Base-by-base conservation (phyloP, 2,888 invertebrate genomes). In the Cyrtodaria siliqua region DNA sequence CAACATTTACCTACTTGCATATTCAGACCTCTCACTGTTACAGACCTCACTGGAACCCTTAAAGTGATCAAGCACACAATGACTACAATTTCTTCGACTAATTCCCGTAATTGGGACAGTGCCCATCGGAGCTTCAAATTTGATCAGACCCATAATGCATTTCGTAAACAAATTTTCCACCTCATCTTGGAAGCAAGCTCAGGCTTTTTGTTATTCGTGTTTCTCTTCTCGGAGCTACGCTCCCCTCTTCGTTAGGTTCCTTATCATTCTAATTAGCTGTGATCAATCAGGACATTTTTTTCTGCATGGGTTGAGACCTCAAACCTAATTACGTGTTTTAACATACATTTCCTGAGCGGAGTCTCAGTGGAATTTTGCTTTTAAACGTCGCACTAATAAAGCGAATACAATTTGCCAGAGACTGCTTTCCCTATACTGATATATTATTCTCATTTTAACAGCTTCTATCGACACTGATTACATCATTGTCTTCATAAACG, bases 311-410 rank as follows among this genome's bases (percentile, higher is more conserved):
- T 29, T 67, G 63, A 75, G 67, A 64, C 52, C 59, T 68, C 63
- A 79, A 79, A 79, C 74, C 75, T 75, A 79, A 79, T 79, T 75
- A 79, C 71, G 74, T 68, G 61, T 75, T 79, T 79, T 79, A 79
- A 75, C 79, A 71, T 79, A 79, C 64, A 79, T 79, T 79, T 79
- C 79, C 79, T 74, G 63, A 55, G 29, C 27, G 23, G 26, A 38
- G 62, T 72, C 79, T 79, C 79, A 2, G 38, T 52, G 75, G 79
- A 79, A 71, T 38, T 27, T 26, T 33, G 53, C 71, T 68, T 79
- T 79, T 75, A 75, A 71, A 75, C 52, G 12, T 33, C 4, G 63
- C 63, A 64, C 68, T 79, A 79, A 79, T 79, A 79, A 75, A 79
- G 50, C 60, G 52, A 62, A 62, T 62, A 62, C 62, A 62, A 62